Evolutionary conservation across 2,888 invertebrate species (phyloP).

Genomic region (Macrosoma leucophasiata): DNA sequence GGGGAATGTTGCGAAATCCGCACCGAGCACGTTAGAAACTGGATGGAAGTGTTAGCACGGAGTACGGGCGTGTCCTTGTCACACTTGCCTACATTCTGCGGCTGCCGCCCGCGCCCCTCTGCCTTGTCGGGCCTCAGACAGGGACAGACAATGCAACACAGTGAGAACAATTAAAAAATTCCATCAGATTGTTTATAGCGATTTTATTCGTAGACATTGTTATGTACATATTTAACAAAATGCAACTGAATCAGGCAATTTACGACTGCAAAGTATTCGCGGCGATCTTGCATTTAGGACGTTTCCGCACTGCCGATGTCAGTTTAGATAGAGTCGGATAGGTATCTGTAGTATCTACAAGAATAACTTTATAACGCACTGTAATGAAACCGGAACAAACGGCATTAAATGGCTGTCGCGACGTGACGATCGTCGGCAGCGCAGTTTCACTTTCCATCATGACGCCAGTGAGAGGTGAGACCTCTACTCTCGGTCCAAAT

Average conservation of each 20-base stretch:
- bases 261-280: too few species aligned
- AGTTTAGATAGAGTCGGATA: too few species aligned
- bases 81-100: conserved; percentile 74
- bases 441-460: conserved; percentile 73
- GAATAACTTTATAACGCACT: conserved; percentile 35
- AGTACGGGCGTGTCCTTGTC: conserved; percentile 75
- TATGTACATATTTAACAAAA: too few species aligned
- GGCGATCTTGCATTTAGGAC: too few species aligned
- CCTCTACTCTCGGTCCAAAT: conserved; percentile 63
- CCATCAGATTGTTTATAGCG: conserved; percentile 31
- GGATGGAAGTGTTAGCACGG: conserved; percentile 72
- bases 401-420: conserved; percentile 49
- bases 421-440: conserved; percentile 59
- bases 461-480: conserved; percentile 59
- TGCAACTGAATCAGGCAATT: too few species aligned
- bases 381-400: conserved; percentile 64
- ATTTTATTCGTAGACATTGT: too few species aligned
- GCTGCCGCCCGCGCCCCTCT: conserved; percentile 55
- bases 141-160: conserved; percentile 65
- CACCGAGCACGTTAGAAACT: conserved; percentile 71
- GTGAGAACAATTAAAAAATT: conserved; percentile 55
- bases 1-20: conserved; percentile 61
- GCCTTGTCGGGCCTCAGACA: conserved; percentile 46
- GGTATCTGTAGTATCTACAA: not conserved
- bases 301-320: too few species aligned